Conservation (phyloP, 2,113 vertebrate species). For the Morone chrysops region DNA sequence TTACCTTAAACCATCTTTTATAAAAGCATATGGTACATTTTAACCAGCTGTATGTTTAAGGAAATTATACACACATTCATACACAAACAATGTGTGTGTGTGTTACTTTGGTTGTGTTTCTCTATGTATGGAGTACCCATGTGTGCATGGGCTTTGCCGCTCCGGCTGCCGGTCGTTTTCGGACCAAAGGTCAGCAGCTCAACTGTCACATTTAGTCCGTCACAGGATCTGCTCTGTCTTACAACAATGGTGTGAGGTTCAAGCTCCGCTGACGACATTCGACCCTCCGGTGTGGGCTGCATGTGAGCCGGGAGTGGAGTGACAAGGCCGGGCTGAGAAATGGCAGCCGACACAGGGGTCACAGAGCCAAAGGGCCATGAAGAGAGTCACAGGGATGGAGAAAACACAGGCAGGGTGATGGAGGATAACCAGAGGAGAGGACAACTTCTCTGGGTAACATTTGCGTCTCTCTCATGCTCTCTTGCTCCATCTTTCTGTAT, state of each 20-base stretch:
- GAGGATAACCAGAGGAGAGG: conserved; percentile 69
- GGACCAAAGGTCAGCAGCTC: conserved; percentile 76
- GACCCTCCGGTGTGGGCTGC: conserved; percentile 48
- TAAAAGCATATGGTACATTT: background rate
- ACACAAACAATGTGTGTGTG: background rate
- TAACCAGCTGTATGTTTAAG: background rate
- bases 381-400: conserved; percentile 65
- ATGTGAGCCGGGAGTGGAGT: conserved; percentile 56
- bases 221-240: conserved; percentile 72
- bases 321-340: conserved; percentile 66
- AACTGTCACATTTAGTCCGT: conserved; percentile 76
- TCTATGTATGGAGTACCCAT: conserved; percentile 39
- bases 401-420: conserved; percentile 69
- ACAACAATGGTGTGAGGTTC: conserved; percentile 69
- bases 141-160: conserved; percentile 43
- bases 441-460: conserved; percentile 47
- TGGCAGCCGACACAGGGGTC: conserved; percentile 73
- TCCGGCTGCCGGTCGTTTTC: conserved; percentile 37
- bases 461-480: conserved; percentile 55
- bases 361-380: conserved; percentile 73
- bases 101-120: conserved; percentile 28
- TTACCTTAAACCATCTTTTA: background rate
- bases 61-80: background rate
- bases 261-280: conserved; percentile 69
- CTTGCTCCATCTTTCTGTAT: conserved; percentile 39